Percentiles rank a stretch among this genome's conserved stretches.
phyloP scores from a whole-genome alignment of 2,888 invertebrate species.

The Coelogynopora nodosa region DNA sequence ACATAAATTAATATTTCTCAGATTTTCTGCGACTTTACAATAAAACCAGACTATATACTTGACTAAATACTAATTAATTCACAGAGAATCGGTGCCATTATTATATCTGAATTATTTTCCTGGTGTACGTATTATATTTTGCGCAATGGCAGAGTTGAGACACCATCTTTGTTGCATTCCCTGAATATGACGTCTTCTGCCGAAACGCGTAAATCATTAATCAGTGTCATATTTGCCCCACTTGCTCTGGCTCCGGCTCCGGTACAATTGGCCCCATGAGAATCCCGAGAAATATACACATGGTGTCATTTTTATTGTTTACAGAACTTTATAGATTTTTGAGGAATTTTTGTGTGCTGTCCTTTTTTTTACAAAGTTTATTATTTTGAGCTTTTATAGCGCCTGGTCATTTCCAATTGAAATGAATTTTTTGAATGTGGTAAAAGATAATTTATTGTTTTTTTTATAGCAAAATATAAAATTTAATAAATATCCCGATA shows the following conservation, averaged over 20 bases:
- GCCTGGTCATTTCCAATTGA: no score
- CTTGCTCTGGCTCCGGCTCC: neutral
- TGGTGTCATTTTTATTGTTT: neutral
- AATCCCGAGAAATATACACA: neutral
- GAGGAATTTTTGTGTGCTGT: neutral
- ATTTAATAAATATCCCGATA: neutral
- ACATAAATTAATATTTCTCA: no score
- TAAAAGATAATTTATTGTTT: neutral
- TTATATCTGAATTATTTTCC: neutral
- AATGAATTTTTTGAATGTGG: neutral
- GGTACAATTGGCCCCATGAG: neutral
- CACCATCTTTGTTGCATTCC: neutral
- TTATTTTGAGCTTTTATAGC: no score
- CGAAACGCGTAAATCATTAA: neutral
- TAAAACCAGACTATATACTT: neutral
- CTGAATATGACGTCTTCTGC: no score
- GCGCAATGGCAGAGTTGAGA: no score
- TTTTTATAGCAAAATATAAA: neutral
- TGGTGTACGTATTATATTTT: no score
- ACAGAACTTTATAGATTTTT: neutral
- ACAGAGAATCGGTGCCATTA: neutral
- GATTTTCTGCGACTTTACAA: no score
- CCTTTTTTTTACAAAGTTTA: no score
- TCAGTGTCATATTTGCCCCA: neutral
- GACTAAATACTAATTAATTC: neutral